Evolutionary conservation across 1,140 invertebrate species (phyloP), one percentile per base, ranked within the genome.

Genomic region (Akabosia matsudoensis): DNA sequence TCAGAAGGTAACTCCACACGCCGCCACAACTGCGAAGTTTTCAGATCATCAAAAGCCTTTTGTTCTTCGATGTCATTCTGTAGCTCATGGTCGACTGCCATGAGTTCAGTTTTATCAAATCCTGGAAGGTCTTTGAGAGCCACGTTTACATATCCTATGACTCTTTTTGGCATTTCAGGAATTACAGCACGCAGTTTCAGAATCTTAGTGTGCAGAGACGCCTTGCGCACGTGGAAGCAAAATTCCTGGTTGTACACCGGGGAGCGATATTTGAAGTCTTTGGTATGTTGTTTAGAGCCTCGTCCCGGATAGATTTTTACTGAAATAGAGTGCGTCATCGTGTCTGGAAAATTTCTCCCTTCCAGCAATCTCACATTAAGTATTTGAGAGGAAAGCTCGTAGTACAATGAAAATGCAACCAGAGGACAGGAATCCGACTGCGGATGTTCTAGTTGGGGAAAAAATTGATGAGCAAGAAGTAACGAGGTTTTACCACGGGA

Each of bases 191-290:
- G 56, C 3, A 81, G 26, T 64, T 80, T 81, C 24, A 81, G 54
- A 14, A 81, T 70, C 74, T 80, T 81, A 14, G 78, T 81, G n/a
- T 77, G 72, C 1, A 81, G 33, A 10, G 78, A 74, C 7, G 64
- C 26, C 70, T 74, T 78, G 16, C 79, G 67, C 10, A 80, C 77
- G 28, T 80, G 76, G 33, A 80, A 81, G 70, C 67, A 74, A 70
- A 81, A 80, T 76, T 81, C 80, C 54, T 78, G 61, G 51, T 81
- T 80, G 52, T 76, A 77, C 16, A 80, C 74, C 26, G 80, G 80
- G 30, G 52, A 64, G 22, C 31, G 28, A 16, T 64, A 70, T 56
- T 74, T 33, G 28, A 71, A 73, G 24, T 78, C 80, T 28, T 74
- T 76, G 0, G 76, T 81, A 16, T 61, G 73, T 26, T 81, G 80